phyloP scores from a whole-genome alignment of 2,113 vertebrate genomes.

The Silurus asotus region DNA sequence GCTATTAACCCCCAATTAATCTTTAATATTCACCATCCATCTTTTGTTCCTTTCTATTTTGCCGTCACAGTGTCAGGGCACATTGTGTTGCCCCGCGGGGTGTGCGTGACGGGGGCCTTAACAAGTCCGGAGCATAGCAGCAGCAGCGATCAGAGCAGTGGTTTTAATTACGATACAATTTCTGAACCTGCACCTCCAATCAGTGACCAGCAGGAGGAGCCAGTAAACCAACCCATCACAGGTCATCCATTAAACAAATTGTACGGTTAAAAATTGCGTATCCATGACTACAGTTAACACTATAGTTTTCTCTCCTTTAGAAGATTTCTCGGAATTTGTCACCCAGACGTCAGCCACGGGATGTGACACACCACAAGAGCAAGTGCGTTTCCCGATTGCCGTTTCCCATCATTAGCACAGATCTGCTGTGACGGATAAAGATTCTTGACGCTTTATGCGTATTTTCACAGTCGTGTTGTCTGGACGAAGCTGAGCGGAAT shows the following conservation, averaged over 20 bases:
- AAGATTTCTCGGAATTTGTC: background rate
- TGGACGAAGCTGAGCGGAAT: constrained; percentile 75
- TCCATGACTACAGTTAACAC: no score
- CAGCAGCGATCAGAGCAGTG: background rate
- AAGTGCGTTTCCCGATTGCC: background rate
- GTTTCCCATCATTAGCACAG: background rate
- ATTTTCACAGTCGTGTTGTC: constrained; percentile 63
- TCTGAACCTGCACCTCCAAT: constrained; percentile 15
- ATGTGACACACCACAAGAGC: background rate
- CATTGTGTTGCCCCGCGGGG: constrained; percentile 61
- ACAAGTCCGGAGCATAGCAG: constrained; percentile 47
- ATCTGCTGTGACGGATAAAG: background rate
- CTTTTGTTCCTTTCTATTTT: background rate
- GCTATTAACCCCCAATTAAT: no score
- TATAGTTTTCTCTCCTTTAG: background rate
- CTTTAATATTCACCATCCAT: background rate
- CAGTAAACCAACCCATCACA: constrained; percentile 34
- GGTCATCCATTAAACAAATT: constrained; percentile 51
- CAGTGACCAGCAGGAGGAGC: constrained; percentile 56
- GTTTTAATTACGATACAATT: background rate
- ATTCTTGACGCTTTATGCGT: background rate
- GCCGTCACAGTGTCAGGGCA: constrained; percentile 58
- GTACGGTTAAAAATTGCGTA: background rate
- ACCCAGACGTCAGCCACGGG: background rate
- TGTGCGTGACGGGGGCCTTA: constrained; percentile 54